These are phyloP conservation scores for Litocranius walleri DNA, from an alignment of 2,113 vertebrate species.

Conservation along the genomic window DNA sequence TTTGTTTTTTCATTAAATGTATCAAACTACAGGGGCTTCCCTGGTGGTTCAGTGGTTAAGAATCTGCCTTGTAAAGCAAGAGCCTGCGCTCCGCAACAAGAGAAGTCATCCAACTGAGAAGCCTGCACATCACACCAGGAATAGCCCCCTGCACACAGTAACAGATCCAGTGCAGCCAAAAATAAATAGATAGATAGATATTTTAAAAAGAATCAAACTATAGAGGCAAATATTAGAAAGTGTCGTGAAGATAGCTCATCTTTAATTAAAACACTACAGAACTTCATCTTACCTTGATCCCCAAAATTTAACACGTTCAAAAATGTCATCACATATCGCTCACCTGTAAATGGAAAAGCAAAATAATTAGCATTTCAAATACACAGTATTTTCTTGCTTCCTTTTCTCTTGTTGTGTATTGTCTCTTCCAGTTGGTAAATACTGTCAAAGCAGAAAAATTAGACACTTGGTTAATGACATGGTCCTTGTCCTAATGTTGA, in stretches of 20 bases:
- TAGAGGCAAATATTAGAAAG: conserved; percentile 7
- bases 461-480: background rate
- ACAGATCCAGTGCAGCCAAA: background rate
- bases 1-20: background rate
- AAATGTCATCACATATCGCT: conserved; percentile 98
- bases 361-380: conserved; percentile 46
- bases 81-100: background rate
- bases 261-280: conserved; percentile 33
- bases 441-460: conserved; percentile 24
- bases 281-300: conserved; percentile 90
- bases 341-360: conserved; percentile 82
- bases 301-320: conserved; percentile 96
- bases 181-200: background rate
- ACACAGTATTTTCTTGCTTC: background rate
- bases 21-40: background rate
- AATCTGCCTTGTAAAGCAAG: background rate
- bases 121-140: background rate
- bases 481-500: background rate
- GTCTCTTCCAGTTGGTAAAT: background rate
- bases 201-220: background rate
- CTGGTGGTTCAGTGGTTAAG: background rate
- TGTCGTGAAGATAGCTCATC: background rate
- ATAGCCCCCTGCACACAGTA: background rate
- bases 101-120: background rate
- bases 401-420: background rate